These are phyloP conservation scores for Sinohyriopsis cumingii DNA, from an alignment of 2,888 invertebrate genomes.

Conservation along the genomic window DNA sequence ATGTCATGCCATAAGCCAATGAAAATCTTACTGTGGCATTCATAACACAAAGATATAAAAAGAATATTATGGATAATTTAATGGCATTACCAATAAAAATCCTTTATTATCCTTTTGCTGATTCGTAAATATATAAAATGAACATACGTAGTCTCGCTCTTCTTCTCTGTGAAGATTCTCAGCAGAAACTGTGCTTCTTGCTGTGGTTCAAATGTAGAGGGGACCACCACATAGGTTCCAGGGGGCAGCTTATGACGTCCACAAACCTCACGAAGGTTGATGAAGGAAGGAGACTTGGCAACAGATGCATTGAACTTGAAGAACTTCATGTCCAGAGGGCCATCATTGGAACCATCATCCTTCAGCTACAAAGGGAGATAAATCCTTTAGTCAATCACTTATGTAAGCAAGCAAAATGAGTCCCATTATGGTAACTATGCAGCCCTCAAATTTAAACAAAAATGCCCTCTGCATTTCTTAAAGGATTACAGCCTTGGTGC, in stretches of 20 bases:
- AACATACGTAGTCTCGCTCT: slow-evolving; percentile 62
- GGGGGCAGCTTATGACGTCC: slow-evolving; percentile 94
- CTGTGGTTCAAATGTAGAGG: slow-evolving; percentile 96
- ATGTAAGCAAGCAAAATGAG: background rate
- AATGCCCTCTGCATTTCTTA: background rate
- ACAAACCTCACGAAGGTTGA: slow-evolving; percentile 95
- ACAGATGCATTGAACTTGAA: slow-evolving; percentile 96
- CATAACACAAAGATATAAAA: too few relatives aligned
- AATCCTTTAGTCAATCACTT: background rate
- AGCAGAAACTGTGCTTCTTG: slow-evolving; percentile 97
- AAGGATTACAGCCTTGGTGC: too few relatives aligned
- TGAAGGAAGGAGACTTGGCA: slow-evolving; percentile 93
- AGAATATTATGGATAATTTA: too few relatives aligned
- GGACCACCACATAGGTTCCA: slow-evolving; percentile 94
- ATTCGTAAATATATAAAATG: background rate
- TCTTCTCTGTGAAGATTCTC: slow-evolving; percentile 92
- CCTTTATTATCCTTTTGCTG: too few relatives aligned
- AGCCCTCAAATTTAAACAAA: background rate
- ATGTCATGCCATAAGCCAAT: too few relatives aligned
- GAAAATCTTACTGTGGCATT: too few relatives aligned
- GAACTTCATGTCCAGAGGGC: slow-evolving; percentile 87
- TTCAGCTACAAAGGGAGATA: slow-evolving; percentile 40
- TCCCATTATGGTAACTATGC: background rate
- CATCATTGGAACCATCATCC: slow-evolving; percentile 38
- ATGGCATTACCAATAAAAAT: too few relatives aligned